A percentile compares a stretch with the other conserved stretches of the same genome.
phyloP scores from a whole-genome alignment of 1,140 invertebrate genomes.

The Apis cerana region DNA sequence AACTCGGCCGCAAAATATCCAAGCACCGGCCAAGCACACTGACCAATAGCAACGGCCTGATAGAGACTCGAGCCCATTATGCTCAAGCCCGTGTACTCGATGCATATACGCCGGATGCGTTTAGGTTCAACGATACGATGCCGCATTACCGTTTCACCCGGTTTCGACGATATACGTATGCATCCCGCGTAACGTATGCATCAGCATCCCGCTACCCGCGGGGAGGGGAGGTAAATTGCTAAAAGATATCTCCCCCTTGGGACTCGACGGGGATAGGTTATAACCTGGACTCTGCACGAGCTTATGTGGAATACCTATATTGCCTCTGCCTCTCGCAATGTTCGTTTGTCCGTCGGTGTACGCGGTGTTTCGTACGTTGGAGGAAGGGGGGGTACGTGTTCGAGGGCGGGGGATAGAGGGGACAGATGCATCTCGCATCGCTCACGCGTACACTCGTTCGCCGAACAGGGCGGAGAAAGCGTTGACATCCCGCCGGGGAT shows the following conservation, averaged over 20 bases:
- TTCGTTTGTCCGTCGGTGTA: constrained; percentile 29
- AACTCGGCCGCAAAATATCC: background rate
- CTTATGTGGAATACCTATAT: constrained; percentile 59
- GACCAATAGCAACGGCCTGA: background rate
- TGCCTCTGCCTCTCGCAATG: constrained; percentile 1
- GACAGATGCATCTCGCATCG: background rate
- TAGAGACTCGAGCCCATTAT: constrained; percentile 40
- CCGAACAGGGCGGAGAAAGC: constrained; percentile 40
- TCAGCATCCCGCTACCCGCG: constrained; percentile 12
- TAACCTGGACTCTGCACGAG: constrained; percentile 54
- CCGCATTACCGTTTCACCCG: constrained; percentile 32
- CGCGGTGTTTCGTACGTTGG: background rate
- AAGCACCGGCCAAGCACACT: background rate
- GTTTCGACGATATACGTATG: constrained; percentile 43
- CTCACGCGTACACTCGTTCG: constrained; percentile 2
- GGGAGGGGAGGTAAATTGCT: constrained; percentile 67
- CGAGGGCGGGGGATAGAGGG: background rate
- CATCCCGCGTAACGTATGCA: constrained; percentile 50
- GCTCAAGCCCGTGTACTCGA: constrained; percentile 29
- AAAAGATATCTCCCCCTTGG: constrained; percentile 73
- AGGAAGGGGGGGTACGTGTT: background rate
- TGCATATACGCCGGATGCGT: constrained; percentile 26
- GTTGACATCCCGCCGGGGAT: constrained; percentile 66
- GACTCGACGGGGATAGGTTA: constrained; percentile 66
- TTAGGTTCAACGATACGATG: constrained; percentile 51